Evolutionary conservation across 1,140 invertebrate genomes (phyloP).

Genomic region (Drosophila azteca): DNA sequence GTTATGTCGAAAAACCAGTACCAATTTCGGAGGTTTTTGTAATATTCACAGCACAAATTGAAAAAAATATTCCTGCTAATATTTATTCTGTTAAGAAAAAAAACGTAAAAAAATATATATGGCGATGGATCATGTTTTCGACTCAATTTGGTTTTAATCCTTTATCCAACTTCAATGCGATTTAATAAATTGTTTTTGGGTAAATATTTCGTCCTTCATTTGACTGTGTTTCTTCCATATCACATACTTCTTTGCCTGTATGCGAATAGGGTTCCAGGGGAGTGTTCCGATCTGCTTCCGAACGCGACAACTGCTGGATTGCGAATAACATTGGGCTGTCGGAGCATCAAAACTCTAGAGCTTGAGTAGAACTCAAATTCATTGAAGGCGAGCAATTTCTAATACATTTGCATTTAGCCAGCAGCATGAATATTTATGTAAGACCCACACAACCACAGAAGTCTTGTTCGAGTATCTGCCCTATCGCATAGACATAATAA

Average conservation of each 20-base stretch:
- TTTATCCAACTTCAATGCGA: slow-evolving; percentile 2
- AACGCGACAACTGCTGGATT: slow-evolving; percentile 83
- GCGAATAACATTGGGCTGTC: slow-evolving; percentile 74
- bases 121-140: no score
- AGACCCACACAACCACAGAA: slow-evolving; percentile 44
- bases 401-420: slow-evolving; percentile 76
- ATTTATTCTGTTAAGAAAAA: no score
- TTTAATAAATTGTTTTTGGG: not conserved
- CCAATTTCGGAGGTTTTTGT: not conserved
- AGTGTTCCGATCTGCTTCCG: slow-evolving; percentile 72
- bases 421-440: slow-evolving; percentile 76
- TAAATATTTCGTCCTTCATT: slow-evolving; percentile 10
- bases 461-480: slow-evolving; percentile 26
- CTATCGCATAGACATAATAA: slow-evolving; percentile 26
- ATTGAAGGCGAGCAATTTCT: slow-evolving; percentile 68
- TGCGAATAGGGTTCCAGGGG: slow-evolving; percentile 46
- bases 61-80: no score
- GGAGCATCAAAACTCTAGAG: slow-evolving; percentile 68
- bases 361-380: slow-evolving; percentile 59
- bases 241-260: slow-evolving; percentile 67
- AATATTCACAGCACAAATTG: no score
- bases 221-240: not conserved
- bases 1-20: not conserved
- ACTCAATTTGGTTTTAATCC: not conserved
- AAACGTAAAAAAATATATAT: no score